Base-by-base conservation (phyloP, 1,140 invertebrate genomes). In the Tetragnatha versicolor region DNA sequence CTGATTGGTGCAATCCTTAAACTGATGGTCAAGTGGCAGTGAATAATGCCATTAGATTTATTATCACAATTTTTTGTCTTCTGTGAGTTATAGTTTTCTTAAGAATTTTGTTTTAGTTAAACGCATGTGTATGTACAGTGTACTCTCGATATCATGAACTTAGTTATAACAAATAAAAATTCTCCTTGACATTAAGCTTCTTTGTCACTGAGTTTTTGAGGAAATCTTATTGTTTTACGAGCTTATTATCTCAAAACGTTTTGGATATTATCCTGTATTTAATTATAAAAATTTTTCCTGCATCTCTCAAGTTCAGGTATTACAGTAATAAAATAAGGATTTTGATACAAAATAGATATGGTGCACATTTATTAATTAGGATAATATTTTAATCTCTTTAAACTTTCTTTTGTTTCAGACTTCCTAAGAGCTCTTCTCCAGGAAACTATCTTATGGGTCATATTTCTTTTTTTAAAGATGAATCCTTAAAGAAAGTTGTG, bases 391-490 rank as follows among this genome's bases (percentile, higher is more conserved):
- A 31, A 22, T 31, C 3, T 66, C 1, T 27, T 14, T 47, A n/a
- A 17, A 29, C 12, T 20, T 29, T 63, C 4, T 14, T 29, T 39
- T 61, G 7, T 66, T 31, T 14, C 42, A 81, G 80, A 25, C 37
- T 79, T 4, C 76, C 80, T n/a, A 81, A 81, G 47, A 49, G 29
- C 35, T 29, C 37, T 29, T 14, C 7, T 31, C 29, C 75, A 51
- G 80, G 80, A 10, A 68, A 73, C 51, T 81, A 91, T 85, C 88
- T 96, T 66, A 86, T 89, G 81, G 96, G 96, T 49, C 89, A 88
- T 45, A 87, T 97, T 58, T 89, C 91, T 1, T 92, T 93, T 83
- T 89, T 91, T n/a, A 96, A 95, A 86, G 94, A 96, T 85, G 94
- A 97, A 81, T 85, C 89, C 20, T 90, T 90, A 0, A 94, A 93